phyloP scores from a whole-genome alignment of 2,113 vertebrate species.

The Morone chrysops region DNA sequence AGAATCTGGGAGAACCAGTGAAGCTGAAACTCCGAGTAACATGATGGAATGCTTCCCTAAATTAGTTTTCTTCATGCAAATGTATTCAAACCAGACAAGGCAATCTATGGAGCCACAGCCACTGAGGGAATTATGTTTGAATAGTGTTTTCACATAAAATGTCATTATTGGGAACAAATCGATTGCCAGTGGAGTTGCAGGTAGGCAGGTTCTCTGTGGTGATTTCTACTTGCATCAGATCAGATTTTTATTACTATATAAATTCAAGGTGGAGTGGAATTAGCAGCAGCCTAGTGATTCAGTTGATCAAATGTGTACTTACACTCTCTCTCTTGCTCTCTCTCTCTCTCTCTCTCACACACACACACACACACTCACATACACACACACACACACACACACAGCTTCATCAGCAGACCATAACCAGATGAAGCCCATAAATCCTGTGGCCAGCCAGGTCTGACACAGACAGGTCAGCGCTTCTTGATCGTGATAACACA shows the following conservation, averaged over 20 bases:
- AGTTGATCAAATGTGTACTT: constrained; percentile 67
- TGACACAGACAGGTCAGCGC: constrained; percentile 78
- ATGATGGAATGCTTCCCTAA: constrained; percentile 62
- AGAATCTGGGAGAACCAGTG: constrained; percentile 28
- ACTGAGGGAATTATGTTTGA: constrained; percentile 45
- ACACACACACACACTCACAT: constrained; percentile 8
- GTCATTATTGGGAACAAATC: constrained; percentile 4
- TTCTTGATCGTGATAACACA: constrained; percentile 75
- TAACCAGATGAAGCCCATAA: constrained; percentile 73
- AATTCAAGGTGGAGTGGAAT: constrained; percentile 35
- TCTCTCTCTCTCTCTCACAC: neutral
- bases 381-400: constrained; percentile 21
- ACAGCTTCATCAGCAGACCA: constrained; percentile 61
- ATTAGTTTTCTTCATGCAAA: constrained; percentile 73
- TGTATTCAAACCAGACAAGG: constrained; percentile 57
- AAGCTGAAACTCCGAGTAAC: constrained; percentile 47
- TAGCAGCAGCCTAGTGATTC: constrained; percentile 28
- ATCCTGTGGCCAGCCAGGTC: constrained; percentile 69
- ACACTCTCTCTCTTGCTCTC: neutral
- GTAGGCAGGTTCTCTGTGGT: constrained; percentile 7
- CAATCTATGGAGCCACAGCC: constrained; percentile 25
- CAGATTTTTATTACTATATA: constrained; percentile 29
- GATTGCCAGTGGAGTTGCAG: constrained; percentile 15
- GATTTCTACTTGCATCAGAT: constrained; percentile 30
- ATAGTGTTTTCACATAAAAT: constrained; percentile 24